These are phyloP conservation scores for Acleris laterana DNA, from an alignment of 2,888 invertebrate genomes.

Conservation along the genomic window DNA sequence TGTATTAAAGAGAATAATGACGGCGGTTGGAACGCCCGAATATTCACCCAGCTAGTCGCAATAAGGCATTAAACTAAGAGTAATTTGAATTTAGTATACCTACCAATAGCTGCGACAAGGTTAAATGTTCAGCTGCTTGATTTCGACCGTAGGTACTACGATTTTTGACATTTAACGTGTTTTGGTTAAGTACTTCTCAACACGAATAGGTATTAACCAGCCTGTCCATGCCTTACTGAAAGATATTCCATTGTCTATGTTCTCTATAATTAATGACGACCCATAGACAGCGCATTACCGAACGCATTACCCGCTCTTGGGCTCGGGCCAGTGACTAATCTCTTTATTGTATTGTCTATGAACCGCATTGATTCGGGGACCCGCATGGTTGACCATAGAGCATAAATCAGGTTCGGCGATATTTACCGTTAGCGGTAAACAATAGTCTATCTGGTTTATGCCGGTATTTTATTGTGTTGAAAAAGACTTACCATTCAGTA, in stretches of 20 bases:
- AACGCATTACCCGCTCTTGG: conserved; percentile 10
- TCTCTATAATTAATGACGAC: conserved; percentile 3
- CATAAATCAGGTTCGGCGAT: conserved; percentile 7
- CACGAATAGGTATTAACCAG: background rate
- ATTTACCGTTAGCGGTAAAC: conserved; percentile 8
- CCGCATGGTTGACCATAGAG: conserved; percentile 7
- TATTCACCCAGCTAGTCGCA: no score
- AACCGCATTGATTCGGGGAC: conserved; percentile 15
- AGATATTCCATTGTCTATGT: conserved; percentile 6
- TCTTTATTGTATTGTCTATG: conserved; percentile 24
- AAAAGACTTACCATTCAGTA: background rate
- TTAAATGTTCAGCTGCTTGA: no score
- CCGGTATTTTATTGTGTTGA: background rate
- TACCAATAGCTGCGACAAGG: no score
- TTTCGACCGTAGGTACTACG: no score
- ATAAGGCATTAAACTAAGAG: no score
- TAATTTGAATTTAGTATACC: no score
- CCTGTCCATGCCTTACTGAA: background rate
- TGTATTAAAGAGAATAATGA: no score
- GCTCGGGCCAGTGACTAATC: conserved; percentile 19
- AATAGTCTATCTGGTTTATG: background rate
- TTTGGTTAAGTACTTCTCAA: background rate
- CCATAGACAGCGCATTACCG: conserved; percentile 11
- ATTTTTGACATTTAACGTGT: no score
- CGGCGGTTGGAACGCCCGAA: no score